Evolutionary conservation across 92 coral and sea anemone genomes (phyloP).

Genomic region (Heteractis magnifica): DNA sequence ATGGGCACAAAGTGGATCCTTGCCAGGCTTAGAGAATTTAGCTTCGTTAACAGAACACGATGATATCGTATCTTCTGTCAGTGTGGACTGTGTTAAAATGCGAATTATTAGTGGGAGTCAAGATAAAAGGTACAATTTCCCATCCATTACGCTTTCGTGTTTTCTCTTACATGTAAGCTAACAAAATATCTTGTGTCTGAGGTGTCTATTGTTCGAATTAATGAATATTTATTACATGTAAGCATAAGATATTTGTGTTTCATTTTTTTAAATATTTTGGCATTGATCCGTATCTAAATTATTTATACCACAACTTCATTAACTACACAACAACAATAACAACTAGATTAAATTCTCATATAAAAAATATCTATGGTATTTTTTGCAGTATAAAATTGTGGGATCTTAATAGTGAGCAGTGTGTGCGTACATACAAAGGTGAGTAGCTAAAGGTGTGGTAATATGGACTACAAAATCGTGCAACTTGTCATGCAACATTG

Average conservation of each 20-base stretch:
- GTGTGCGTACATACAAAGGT: conserved; percentile 86
- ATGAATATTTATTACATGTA: background rate
- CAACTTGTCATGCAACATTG: too few species aligned
- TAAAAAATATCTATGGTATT: background rate
- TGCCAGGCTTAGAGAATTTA: conserved; percentile 79
- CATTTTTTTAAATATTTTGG: too few species aligned
- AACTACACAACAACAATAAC: background rate
- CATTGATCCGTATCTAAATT: too few species aligned
- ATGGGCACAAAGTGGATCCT: conserved; percentile 80
- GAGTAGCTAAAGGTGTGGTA: background rate
- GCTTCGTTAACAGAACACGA: conserved; percentile 81
- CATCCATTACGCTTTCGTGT: background rate
- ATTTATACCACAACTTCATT: background rate
- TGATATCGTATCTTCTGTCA: conserved; percentile 72
- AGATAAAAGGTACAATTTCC: conserved; percentile 69
- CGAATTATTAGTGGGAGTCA: conserved; percentile 84
- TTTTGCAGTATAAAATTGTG: conserved; percentile 78
- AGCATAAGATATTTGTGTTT: too few species aligned
- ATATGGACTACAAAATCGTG: background rate
- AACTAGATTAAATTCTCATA: background rate
- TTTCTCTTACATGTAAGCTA: background rate
- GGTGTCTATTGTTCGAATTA: background rate
- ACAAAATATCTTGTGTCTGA: background rate
- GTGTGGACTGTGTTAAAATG: conserved; percentile 74
- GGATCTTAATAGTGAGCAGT: conserved; percentile 84